phyloP scores from a whole-genome alignment of 2,797 vertebrate species.

The Vespertilio murinus region DNA sequence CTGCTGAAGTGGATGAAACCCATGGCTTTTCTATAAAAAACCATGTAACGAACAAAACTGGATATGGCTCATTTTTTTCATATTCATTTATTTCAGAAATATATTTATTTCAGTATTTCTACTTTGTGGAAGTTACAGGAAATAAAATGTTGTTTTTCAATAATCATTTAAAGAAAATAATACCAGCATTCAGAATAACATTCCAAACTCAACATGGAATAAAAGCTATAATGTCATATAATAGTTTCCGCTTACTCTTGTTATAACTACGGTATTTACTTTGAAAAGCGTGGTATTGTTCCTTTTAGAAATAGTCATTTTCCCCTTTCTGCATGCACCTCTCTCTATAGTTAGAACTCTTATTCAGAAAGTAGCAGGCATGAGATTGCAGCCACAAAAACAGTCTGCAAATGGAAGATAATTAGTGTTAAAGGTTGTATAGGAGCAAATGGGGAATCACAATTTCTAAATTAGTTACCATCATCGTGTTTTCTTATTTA shows the following conservation, averaged over 20 bases:
- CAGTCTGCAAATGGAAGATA: constrained; percentile 2
- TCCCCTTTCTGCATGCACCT: background rate
- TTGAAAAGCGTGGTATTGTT: background rate
- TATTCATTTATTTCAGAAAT: constrained; percentile 35
- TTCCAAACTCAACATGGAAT: background rate
- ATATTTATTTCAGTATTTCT: constrained; percentile 4
- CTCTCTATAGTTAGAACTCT: background rate
- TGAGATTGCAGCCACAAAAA: background rate
- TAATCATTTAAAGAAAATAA: constrained; percentile 47
- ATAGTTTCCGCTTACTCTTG: background rate
- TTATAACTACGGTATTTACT: background rate
- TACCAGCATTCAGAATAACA: background rate
- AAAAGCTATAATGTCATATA: background rate
- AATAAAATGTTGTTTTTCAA: constrained; percentile 9
- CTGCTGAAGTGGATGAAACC: constrained; percentile 21
- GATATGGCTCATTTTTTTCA: background rate
- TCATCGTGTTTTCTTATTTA: background rate
- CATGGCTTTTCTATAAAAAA: background rate
- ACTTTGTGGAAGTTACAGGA: constrained; percentile 34
- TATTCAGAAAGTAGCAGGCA: background rate
- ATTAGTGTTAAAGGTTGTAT: background rate
- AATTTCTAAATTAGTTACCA: constrained; percentile 32
- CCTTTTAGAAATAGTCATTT: background rate
- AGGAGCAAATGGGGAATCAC: background rate
- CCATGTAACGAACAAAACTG: background rate